Percentiles rank a stretch among this genome's conserved stretches.
phyloP scores from a whole-genome alignment of 2,888 invertebrate species.

The Branchipolynoe longqiensis region DNA sequence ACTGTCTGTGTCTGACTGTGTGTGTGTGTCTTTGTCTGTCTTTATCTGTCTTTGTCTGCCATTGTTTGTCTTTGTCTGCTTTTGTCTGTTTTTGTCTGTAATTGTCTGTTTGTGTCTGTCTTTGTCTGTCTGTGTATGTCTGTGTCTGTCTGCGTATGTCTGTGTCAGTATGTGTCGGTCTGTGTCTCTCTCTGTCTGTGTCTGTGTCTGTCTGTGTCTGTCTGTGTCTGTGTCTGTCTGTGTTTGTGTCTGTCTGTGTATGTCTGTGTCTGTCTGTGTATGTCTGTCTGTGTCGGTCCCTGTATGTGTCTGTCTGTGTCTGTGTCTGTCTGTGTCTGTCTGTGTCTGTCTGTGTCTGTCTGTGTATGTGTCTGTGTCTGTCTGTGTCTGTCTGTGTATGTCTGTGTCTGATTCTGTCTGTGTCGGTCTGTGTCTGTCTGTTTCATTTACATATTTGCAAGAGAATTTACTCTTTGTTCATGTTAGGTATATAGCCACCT shows the following conservation, averaged over 20 bases:
- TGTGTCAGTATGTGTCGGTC: background rate
- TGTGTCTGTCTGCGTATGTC: background rate
- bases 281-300: background rate
- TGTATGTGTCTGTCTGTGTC: background rate
- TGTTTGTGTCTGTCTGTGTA: background rate
- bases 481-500: too few species aligned
- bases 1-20: too few species aligned
- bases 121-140: background rate
- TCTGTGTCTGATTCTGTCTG: background rate
- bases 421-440: too few species aligned
- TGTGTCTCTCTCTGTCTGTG: background rate
- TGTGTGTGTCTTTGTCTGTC: too few species aligned
- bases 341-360: background rate
- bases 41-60: too few species aligned
- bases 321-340: slow-evolving; percentile 55
- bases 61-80: too few species aligned
- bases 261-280: background rate
- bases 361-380: background rate
- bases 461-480: too few species aligned
- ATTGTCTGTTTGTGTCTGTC: too few species aligned
- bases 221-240: slow-evolving; percentile 26
- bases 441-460: too few species aligned
- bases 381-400: background rate
- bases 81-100: too few species aligned
- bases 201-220: slow-evolving; percentile 29